phyloP scores from a whole-genome alignment of 1,140 invertebrate genomes.

The Ceratosolen solmsi region DNA sequence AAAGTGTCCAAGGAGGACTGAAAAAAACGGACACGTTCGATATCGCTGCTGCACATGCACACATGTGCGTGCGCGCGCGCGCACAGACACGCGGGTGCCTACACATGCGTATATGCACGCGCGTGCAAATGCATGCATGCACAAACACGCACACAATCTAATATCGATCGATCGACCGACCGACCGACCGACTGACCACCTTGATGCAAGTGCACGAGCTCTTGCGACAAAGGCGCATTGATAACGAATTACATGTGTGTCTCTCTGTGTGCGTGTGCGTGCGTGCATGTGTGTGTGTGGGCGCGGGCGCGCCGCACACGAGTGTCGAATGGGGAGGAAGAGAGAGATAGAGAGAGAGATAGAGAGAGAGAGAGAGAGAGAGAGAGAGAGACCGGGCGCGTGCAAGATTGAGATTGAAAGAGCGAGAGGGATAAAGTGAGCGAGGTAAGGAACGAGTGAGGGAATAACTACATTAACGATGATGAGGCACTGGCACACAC shows the following conservation, averaged over 20 bases:
- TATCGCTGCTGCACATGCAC: not conserved
- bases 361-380: no score
- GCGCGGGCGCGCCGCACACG: no score
- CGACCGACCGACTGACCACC: not conserved
- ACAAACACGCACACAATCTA: no score
- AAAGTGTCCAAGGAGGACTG: not conserved
- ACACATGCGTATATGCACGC: no score
- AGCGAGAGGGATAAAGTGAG: not conserved
- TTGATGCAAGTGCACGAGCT: not conserved
- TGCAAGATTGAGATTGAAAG: not conserved
- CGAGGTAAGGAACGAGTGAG: not conserved
- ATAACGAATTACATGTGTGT: no score
- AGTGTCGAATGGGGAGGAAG: no score
- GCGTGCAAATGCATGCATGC: no score
- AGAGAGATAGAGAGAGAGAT: no score
- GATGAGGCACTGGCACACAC: constrained; percentile 29
- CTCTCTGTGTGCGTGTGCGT: no score
- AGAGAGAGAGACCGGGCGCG: not conserved
- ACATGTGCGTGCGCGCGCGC: no score
- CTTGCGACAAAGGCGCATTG: not conserved
- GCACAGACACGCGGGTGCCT: no score
- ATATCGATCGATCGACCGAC: not conserved
- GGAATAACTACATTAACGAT: not conserved
- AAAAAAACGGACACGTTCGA: constrained; percentile 13
- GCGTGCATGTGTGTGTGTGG: no score